Evolutionary conservation across 2,888 invertebrate genomes (phyloP), one percentile per base, ranked within the genome.

Genomic region (Bombylius discolor): DNA sequence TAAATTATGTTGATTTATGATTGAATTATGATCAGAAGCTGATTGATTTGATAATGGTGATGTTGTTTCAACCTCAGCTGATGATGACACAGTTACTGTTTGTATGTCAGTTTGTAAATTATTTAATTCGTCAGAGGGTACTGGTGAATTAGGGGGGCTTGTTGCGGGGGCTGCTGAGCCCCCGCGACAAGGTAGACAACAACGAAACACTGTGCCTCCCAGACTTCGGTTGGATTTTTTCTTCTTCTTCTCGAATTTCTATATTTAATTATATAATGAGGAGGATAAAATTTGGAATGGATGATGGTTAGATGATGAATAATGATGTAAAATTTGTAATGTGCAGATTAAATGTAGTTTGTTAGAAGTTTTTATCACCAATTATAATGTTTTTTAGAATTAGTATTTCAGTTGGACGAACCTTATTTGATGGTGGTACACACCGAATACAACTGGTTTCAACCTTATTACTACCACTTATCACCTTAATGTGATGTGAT

Each of bases 111-210:
- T 62, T 51, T 62, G 60, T 62, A 60, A 59, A 59, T 61, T 64
- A 60, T 65, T 68, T 58, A 65, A 62, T 62, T 68, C 68, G 63
- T 70, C 68, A 64, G 62, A 63, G 58, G 67, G 65, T 62, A 65
- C 67, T 13, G 63, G 60, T 64, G 74, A 71, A 64, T 68, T 69
- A 64, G 74, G 71, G 66, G 80, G 79, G 73, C 81, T 77, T 77
- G 72, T 73, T 67, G 74, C 71, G 71, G 76, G 77, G 77, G 81
- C 79, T 76, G 79, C 76, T 77, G 84, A 82, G 80, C 82, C 79
- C 82, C 84, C 84, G 80, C 85, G 84, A 83, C 84, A 85, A 81
- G 85, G 85, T 82, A 85, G 81, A 80, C 85, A 85, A 79, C 85
- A 85, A 81, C 84, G 84, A 83, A 85, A 85, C 79, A 84, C 82